A percentile compares a stretch with the other conserved stretches of the same genome.
phyloP scores from a whole-genome alignment of 2,797 vertebrate species.

The Poeciliopsis infans region DNA sequence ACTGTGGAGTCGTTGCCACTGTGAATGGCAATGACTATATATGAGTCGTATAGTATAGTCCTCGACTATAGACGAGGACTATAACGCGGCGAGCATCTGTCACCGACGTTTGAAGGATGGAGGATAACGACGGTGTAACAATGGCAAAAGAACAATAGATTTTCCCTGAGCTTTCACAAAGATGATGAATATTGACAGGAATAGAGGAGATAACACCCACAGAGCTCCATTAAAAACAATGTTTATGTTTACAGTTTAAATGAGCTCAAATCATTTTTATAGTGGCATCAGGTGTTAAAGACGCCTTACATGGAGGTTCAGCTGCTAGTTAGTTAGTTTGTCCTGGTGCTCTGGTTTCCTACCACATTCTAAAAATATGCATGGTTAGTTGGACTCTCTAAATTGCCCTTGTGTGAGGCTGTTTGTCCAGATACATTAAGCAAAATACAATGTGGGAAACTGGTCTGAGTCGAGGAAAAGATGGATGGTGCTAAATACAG shows the following conservation, averaged over 20 bases:
- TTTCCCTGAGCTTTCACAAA: conserved; percentile 10
- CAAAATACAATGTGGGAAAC: background rate
- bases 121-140: background rate
- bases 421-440: background rate
- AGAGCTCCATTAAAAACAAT: conserved; percentile 15
- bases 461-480: background rate
- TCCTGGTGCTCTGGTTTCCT: background rate
- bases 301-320: background rate
- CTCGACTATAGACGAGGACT: background rate
- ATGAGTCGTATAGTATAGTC: no score
- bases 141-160: background rate
- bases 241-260: background rate
- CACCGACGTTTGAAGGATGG: background rate
- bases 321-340: background rate
- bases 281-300: background rate
- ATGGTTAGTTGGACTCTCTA: background rate
- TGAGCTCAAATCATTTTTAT: background rate
- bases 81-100: background rate
- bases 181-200: conserved; percentile 14
- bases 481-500: background rate
- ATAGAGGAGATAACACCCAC: background rate
- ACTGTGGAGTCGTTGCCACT: background rate
- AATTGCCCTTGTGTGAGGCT: background rate
- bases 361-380: background rate
- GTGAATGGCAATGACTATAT: no score